Base-by-base conservation (phyloP, 2,888 invertebrate species). In the Omphaloscelis lunosa region DNA sequence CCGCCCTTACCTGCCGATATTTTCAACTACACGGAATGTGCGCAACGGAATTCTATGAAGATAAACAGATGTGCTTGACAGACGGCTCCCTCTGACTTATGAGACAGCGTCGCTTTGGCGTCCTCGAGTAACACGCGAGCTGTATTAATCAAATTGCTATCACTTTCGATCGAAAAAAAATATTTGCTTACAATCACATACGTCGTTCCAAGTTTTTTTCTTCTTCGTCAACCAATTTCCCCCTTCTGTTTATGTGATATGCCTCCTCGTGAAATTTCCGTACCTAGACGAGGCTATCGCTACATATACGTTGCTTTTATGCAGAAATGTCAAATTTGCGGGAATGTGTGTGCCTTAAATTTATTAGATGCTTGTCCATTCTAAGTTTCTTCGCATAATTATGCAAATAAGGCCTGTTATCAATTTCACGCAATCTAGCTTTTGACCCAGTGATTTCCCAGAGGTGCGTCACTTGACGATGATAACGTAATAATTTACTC, bases 31-130 rank as follows among this genome's bases (percentile, higher is more conserved):
- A 84, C 29, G 48, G 65, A 85, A 83, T 82, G 75, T 74, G 70
- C 66, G 34, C 66, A 63, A 73, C 56, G 56, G 73, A 59, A 80
- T 86, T 82, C 58, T 53, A 68, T 65, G 53, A 77, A 74, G 81
- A 78, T 78, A 75, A 79, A 76, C 78, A 71, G 62, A 53, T 84
- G 88, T 66, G 86, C 76, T 78, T 84, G 90, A 87, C 88, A 89
- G 88, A 80, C 80, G 76, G 76, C 59, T 73, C 68, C 62, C 70
- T 76, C 79, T 82, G 80, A 87, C 87, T 87, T 86, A 84, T 86
- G 87, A 79, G 86, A 80, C 67, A 72, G 48, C 73, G 68, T 68
- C 51, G 53, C 68, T 66, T 51, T 27, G 71, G 73, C 41, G 66
- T 71, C 53, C 53, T 61, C 73, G 72, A 62, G 67, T 65, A 61